Conservation (phyloP, 2,888 invertebrate species). For the Seira ritae region DNA sequence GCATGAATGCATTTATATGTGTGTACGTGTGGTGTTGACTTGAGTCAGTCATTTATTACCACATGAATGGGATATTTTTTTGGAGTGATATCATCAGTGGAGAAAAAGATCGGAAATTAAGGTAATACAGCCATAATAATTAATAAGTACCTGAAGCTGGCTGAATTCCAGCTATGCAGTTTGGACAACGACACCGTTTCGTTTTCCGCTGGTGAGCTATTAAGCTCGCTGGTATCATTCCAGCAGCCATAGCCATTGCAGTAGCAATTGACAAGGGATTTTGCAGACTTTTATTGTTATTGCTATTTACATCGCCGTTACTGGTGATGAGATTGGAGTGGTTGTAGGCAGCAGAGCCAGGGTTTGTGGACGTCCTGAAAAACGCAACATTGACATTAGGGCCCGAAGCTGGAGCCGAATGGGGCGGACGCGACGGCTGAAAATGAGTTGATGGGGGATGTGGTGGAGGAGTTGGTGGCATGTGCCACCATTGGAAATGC, state of each 20-base stretch:
- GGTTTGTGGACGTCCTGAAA: slow-evolving; percentile 51
- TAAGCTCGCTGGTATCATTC: slow-evolving; percentile 53
- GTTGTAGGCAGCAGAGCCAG: slow-evolving; percentile 37
- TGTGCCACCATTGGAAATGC: slow-evolving; percentile 72
- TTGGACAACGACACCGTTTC: slow-evolving; percentile 73
- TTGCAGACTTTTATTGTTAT: slow-evolving; percentile 21
- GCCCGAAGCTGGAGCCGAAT: slow-evolving; percentile 51
- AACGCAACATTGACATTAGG: slow-evolving; percentile 59
- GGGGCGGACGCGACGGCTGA: slow-evolving; percentile 61
- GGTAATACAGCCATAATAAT: slow-evolving; percentile 55
- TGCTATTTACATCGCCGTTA: slow-evolving; percentile 30
- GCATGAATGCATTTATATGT: background rate
- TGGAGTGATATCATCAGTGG: too few species aligned
- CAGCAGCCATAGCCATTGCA: slow-evolving; percentile 58
- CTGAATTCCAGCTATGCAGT: slow-evolving; percentile 70
- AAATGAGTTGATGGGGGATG: slow-evolving; percentile 59
- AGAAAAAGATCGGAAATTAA: slow-evolving; percentile 55
- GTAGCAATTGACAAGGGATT: slow-evolving; percentile 60
- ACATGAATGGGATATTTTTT: too few species aligned
- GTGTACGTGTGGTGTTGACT: slow-evolving; percentile 43
- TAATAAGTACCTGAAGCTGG: slow-evolving; percentile 68
- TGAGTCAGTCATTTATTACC: too few species aligned
- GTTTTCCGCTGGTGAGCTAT: slow-evolving; percentile 66
- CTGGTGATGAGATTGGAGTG: slow-evolving; percentile 47
- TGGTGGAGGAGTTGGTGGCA: slow-evolving; percentile 65